phyloP scores from a whole-genome alignment of 2,797 vertebrate species.

The Phylloscopus collybita region DNA sequence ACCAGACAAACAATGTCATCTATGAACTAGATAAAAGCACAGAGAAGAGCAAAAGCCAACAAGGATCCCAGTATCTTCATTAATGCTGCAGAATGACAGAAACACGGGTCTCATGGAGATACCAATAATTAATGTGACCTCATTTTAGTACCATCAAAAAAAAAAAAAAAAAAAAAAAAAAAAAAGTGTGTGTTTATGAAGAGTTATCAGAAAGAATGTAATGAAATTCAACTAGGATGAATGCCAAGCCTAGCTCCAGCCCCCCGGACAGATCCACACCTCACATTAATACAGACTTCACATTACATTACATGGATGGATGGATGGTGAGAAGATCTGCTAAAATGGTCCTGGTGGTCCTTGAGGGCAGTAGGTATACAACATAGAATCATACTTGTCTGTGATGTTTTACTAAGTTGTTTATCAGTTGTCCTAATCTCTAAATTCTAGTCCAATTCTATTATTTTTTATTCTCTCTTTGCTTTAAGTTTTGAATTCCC shows the following conservation, averaged over 20 bases:
- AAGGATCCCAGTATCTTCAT: background rate
- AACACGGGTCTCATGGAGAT: background rate
- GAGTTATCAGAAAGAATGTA: background rate
- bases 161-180: background rate
- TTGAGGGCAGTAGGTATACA: background rate
- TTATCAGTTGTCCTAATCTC: background rate
- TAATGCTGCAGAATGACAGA: background rate
- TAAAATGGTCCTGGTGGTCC: background rate
- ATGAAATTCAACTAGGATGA: background rate
- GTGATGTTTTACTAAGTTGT: background rate
- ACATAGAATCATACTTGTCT: background rate
- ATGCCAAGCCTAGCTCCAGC: background rate
- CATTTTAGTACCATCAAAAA: background rate
- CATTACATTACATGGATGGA: background rate
- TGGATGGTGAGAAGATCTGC: accelerated
- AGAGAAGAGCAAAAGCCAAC: background rate
- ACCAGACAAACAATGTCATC: background rate
- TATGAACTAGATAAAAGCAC: background rate
- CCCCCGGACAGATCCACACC: background rate
- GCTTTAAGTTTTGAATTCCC: background rate
- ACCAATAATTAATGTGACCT: accelerated
- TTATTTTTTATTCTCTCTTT: background rate
- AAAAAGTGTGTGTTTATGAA: background rate
- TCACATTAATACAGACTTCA: background rate
- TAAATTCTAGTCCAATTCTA: background rate